phyloP scores from a whole-genome alignment of 1,140 invertebrate species.

The Drosophila sechellia region DNA sequence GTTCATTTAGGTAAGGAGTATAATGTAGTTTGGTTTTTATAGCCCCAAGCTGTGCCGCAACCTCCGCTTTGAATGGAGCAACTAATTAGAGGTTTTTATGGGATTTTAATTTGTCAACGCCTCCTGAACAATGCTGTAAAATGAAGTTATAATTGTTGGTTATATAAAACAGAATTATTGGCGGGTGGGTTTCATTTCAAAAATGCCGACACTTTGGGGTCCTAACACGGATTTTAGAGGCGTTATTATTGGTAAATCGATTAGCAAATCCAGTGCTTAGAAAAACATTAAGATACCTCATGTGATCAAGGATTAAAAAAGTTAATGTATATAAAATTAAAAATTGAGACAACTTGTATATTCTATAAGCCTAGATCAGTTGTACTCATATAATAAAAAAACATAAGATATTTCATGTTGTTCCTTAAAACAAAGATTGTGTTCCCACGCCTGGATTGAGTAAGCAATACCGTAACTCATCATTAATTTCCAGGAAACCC shows the following conservation, averaged over 20 bases:
- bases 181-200: not conserved
- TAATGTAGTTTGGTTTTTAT: constrained; percentile 45
- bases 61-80: constrained; percentile 62
- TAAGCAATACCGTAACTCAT: constrained; percentile 18
- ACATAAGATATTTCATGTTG: not conserved
- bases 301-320: no score
- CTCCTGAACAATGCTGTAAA: constrained; percentile 45
- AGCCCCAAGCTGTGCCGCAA: constrained; percentile 53
- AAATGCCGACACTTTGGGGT: not conserved
- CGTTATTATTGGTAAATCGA: constrained; percentile 47
- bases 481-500: constrained; percentile 34
- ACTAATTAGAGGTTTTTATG: constrained; percentile 76
- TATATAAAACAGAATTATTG: not conserved
- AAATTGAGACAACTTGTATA: no score
- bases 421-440: not conserved
- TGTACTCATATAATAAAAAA: no score
- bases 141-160: constrained; percentile 70
- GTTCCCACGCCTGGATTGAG: constrained; percentile 26
- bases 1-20: not conserved
- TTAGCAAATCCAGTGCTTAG: constrained; percentile 13
- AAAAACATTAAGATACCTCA: no score
- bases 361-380: no score
- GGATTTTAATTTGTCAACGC: constrained; percentile 74
- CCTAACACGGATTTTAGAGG: constrained; percentile 17
- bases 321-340: no score